Conservation (phyloP, 2,888 invertebrate genomes). For the Cotesia congregata region DNA sequence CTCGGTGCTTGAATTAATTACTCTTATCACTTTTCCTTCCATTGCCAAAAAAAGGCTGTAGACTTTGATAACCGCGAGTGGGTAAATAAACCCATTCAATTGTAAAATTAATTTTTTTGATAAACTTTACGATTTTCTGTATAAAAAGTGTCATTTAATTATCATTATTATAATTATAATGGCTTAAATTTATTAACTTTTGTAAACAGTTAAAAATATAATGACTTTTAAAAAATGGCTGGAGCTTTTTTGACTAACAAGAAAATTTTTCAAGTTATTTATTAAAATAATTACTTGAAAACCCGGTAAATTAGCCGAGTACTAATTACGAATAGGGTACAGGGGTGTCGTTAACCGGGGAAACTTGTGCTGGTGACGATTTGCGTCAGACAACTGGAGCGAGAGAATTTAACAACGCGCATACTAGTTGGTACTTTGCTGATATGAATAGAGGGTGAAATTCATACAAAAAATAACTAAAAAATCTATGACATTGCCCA, state of each 20-base stretch:
- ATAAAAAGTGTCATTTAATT: no score
- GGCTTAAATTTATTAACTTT: no score
- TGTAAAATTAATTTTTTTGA: no score
- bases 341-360: conserved; percentile 11
- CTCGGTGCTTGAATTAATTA: conserved; percentile 5
- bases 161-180: no score
- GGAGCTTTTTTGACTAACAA: background rate
- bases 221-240: no score
- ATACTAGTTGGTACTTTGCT: conserved; percentile 7
- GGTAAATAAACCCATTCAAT: no score
- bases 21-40: no score
- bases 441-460: background rate
- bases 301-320: conserved; percentile 8
- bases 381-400: conserved; percentile 50
- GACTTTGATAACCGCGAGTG: no score
- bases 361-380: conserved; percentile 29
- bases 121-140: no score
- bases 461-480: background rate
- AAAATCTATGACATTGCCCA: background rate
- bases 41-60: no score
- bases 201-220: no score
- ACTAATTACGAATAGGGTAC: conserved; percentile 43
- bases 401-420: conserved; percentile 58
- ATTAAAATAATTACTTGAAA: conserved; percentile 6
- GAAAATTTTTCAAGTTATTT: background rate